Percentiles rank a stretch among this genome's conserved stretches.
Evolutionary conservation across 2,888 invertebrate genomes (phyloP).

Genomic region (Chesias legatella): DNA sequence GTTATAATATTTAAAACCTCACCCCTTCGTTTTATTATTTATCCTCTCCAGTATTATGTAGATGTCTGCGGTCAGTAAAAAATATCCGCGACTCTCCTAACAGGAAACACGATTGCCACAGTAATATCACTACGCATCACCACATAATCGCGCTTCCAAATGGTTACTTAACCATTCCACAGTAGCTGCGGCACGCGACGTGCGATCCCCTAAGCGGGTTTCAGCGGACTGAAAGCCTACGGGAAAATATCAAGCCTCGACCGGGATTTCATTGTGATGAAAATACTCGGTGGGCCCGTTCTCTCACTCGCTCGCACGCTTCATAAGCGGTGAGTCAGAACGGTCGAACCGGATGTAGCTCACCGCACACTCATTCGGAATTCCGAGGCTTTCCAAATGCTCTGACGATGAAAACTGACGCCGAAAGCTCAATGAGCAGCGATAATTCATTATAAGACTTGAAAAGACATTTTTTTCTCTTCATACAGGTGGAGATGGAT

Average conservation of each 20-base stretch:
- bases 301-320: slow-evolving; percentile 51
- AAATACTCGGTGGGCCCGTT: slow-evolving; percentile 42
- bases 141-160: slow-evolving; percentile 30
- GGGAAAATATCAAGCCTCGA: slow-evolving; percentile 72
- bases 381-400: slow-evolving; percentile 48
- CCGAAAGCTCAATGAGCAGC: slow-evolving; percentile 71
- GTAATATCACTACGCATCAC: slow-evolving; percentile 32
- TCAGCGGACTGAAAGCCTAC: slow-evolving; percentile 71
- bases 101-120: slow-evolving; percentile 23
- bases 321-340: slow-evolving; percentile 58
- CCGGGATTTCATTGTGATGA: slow-evolving; percentile 58
- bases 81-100: slow-evolving; percentile 17
- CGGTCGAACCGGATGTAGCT: slow-evolving; percentile 35
- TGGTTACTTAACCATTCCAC: slow-evolving; percentile 70
- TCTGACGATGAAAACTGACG: slow-evolving; percentile 44
- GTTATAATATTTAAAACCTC: slow-evolving; percentile 35
- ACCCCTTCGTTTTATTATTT: slow-evolving; percentile 40
- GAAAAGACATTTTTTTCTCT: slow-evolving; percentile 56
- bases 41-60: slow-evolving; percentile 17
- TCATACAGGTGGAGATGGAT: slow-evolving; percentile 28
- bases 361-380: slow-evolving; percentile 22
- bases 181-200: slow-evolving; percentile 38
- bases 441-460: slow-evolving; percentile 59
- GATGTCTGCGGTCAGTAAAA: slow-evolving; percentile 6
- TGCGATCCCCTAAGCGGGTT: slow-evolving; percentile 42